Percentiles rank a stretch among this genome's conserved stretches.
Evolutionary conservation across 2,113 vertebrate genomes (phyloP).

Genomic region (Labeo rohita): DNA sequence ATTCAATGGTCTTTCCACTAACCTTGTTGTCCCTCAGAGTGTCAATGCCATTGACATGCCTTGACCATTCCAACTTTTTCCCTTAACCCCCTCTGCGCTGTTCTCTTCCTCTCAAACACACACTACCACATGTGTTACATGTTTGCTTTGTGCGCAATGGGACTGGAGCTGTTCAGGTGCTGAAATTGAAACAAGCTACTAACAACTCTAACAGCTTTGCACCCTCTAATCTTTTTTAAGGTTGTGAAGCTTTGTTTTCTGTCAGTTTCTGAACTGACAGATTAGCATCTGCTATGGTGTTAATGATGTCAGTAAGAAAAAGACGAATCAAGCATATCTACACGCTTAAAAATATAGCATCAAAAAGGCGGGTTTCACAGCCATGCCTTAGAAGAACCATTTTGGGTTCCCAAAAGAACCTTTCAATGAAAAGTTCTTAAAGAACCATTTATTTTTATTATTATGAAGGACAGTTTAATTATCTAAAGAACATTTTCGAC

Average conservation of each 20-base stretch:
- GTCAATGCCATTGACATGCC: slow-evolving; percentile 2
- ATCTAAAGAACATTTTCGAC: neutral
- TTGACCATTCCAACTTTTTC: neutral
- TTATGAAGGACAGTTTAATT: neutral
- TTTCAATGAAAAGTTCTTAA: neutral
- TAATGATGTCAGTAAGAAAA: slow-evolving; percentile 17
- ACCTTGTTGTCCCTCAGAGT: slow-evolving; percentile 29
- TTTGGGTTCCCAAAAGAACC: neutral
- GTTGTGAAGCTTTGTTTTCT: slow-evolving; percentile 49
- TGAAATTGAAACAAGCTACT: slow-evolving; percentile 45
- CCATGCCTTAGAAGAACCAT: neutral
- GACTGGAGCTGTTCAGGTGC: slow-evolving; percentile 55
- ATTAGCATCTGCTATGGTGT: slow-evolving; percentile 18
- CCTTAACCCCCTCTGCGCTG: neutral
- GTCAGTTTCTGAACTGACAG: slow-evolving; percentile 13
- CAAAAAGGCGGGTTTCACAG: neutral
- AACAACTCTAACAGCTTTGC: slow-evolving; percentile 8
- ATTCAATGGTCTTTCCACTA: slow-evolving; percentile 60
- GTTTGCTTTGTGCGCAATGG: slow-evolving; percentile 13
- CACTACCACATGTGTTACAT: slow-evolving; percentile 1
- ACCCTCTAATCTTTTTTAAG: slow-evolving; percentile 18
- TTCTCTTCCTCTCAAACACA: slow-evolving; percentile 5
- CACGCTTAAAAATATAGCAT: slow-evolving; percentile 1
- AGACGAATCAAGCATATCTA: neutral
- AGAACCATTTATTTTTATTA: neutral